These are phyloP conservation scores for Pteropus alecto DNA, from an alignment of 2,113 vertebrate genomes.

Conservation along the genomic window DNA sequence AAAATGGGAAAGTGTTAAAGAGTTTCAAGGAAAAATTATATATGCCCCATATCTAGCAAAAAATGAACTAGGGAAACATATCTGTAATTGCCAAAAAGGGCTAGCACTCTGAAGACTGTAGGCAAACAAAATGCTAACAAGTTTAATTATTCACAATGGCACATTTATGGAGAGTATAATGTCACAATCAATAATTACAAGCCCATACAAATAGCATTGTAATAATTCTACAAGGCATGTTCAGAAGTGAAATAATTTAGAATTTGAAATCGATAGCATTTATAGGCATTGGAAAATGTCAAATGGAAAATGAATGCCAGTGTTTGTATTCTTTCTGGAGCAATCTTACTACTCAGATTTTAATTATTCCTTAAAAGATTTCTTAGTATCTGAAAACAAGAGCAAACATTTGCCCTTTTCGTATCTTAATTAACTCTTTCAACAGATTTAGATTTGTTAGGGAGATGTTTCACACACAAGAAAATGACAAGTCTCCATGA, in stretches of 20 bases:
- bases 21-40: neutral
- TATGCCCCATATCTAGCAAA: neutral
- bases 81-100: conserved; percentile 31
- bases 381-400: neutral
- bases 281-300: conserved; percentile 70
- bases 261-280: conserved; percentile 73
- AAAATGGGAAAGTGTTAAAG: conserved; percentile 10
- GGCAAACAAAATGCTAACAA: conserved; percentile 72
- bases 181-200: conserved; percentile 73
- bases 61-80: neutral
- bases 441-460: neutral
- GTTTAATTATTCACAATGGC: conserved; percentile 71
- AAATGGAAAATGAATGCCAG: conserved; percentile 53
- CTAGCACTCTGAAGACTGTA: conserved; percentile 39
- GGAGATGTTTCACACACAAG: neutral
- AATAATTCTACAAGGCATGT: conserved; percentile 61
- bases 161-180: conserved; percentile 71
- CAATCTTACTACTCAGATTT: conserved; percentile 23
- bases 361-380: conserved; percentile 51
- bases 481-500: neutral
- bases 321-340: conserved; percentile 35
- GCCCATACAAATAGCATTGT: conserved; percentile 56
- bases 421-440: conserved; percentile 5
- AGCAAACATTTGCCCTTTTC: neutral
- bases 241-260: conserved; percentile 68